Percentiles rank a stretch among this genome's conserved stretches.
Evolutionary conservation across 2,797 vertebrate genomes (phyloP).

Genomic region (Hemitrygon akajei): DNA sequence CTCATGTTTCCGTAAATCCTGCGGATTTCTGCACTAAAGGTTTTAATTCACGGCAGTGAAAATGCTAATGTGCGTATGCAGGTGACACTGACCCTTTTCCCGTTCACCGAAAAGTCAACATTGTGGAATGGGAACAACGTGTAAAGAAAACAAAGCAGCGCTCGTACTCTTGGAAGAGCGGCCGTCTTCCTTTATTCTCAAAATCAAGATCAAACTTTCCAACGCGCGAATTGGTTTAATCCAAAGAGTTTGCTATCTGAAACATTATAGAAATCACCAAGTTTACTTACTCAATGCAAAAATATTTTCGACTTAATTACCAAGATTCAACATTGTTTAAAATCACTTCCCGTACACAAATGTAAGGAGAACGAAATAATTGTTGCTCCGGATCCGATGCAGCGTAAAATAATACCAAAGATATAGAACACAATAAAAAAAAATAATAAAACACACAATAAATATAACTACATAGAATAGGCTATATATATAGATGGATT

Average conservation of each 20-base stretch:
- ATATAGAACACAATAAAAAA: too few species aligned
- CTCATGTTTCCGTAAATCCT: neutral
- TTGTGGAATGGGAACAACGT: too few species aligned
- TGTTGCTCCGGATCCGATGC: too few species aligned
- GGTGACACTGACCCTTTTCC: too few species aligned
- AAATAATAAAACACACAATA: too few species aligned
- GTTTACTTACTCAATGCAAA: neutral
- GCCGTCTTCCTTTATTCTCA: neutral
- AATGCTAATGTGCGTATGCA: neutral
- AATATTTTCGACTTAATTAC: neutral
- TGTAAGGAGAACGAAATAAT: too few species aligned
- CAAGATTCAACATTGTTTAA: too few species aligned
- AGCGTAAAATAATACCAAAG: too few species aligned
- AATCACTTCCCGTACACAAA: too few species aligned
- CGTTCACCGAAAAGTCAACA: too few species aligned
- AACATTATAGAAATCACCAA: neutral
- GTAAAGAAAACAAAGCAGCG: neutral
- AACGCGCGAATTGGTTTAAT: neutral
- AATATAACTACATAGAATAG: too few species aligned
- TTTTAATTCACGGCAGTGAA: neutral
- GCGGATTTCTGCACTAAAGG: neutral
- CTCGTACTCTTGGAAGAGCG: neutral
- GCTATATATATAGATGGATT: too few species aligned
- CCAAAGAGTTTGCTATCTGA: neutral
- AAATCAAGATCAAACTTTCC: neutral